Base-by-base conservation (phyloP, 2,888 invertebrate species). In the Xestia ashworthii region DNA sequence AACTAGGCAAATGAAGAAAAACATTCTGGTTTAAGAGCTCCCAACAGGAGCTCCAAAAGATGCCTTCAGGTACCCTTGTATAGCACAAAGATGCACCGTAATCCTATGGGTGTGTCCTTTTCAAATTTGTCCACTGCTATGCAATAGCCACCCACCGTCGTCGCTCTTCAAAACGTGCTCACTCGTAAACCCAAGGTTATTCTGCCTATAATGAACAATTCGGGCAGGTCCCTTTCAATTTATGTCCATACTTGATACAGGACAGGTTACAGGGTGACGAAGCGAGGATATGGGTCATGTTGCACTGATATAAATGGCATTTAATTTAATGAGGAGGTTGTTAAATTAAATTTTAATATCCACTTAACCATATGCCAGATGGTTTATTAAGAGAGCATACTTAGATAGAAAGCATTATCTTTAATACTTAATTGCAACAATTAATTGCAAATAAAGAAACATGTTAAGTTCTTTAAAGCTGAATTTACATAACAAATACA, bases 191-290 rank as follows among this genome's bases (percentile, higher is more conserved):
- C 76, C 22, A 19, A n/a, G 74, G n/a, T 46, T 73, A 53, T 22
- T 53, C 14, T 14, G n/a, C 19, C 46, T 25, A 58, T 14, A 25
- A 58, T 38, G 38, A 58, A 38, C 38, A 38, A 74, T 74, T 74
- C 25, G 14, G 74, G 46, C 46, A 73, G 74, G 48, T 74, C 12
- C 22, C 64, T 16, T 22, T 53, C 22, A n/a, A 74, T 69, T 66
- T 70, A 82, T 78, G 71, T 75, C 48, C 82, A 82, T 82, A 82
- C 66, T 78, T 81, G 67, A 74, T 68, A 53, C 32, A 65, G 19
- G 46, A 19, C 44, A 55, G 44, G n/a, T 65, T 46, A 76, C 64
- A 25, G 53, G n/a, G 25, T 38, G 32, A 32, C 14, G 62, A 19
- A 14, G n/a, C 48, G 14, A 48, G 8, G 46, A 5, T n/a, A 41